phyloP scores from a whole-genome alignment of 2,888 invertebrate genomes.

The Oxytorus armatus region DNA sequence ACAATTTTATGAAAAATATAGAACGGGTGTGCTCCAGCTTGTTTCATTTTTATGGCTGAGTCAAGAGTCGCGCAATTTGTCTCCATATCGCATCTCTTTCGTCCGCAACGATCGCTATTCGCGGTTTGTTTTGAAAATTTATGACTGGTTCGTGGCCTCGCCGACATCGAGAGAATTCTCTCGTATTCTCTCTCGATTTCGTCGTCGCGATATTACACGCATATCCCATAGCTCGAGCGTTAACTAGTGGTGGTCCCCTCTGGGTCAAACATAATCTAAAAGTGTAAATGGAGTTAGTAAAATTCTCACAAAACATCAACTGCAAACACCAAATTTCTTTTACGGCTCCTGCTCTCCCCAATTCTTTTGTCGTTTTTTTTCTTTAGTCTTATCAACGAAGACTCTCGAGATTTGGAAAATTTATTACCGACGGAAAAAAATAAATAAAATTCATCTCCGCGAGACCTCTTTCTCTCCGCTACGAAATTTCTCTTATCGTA shows the following conservation, averaged over 20 bases:
- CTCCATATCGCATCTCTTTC: conserved; percentile 24
- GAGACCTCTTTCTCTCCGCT: background rate
- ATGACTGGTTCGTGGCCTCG: conserved; percentile 59
- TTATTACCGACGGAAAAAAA: conserved; percentile 23
- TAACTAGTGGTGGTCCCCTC: conserved; percentile 37
- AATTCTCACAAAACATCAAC: conserved; percentile 20
- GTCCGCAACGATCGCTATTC: conserved; percentile 59
- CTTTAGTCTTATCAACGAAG: conserved; percentile 32
- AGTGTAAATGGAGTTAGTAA: conserved; percentile 45
- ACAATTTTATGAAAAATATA: conserved; percentile 18
- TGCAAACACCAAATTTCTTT: background rate
- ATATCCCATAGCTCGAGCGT: conserved; percentile 17
- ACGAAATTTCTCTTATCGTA: conserved; percentile 7
- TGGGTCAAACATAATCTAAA: conserved; percentile 33
- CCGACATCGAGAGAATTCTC: conserved; percentile 45
- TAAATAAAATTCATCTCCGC: background rate
- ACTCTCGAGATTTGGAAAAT: conserved; percentile 29
- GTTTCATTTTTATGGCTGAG: conserved; percentile 53
- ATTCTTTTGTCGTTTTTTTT: conserved; percentile 35
- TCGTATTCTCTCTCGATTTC: conserved; percentile 42
- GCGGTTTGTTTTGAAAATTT: conserved; percentile 61
- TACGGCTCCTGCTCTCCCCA: conserved; percentile 15
- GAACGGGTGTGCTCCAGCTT: conserved; percentile 55
- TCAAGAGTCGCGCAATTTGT: background rate
- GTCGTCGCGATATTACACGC: conserved; percentile 17